Percentiles rank a stretch among this genome's conserved stretches.
Evolutionary conservation across 2,888 invertebrate genomes (phyloP).

Genomic region (Ophion slaviceki): DNA sequence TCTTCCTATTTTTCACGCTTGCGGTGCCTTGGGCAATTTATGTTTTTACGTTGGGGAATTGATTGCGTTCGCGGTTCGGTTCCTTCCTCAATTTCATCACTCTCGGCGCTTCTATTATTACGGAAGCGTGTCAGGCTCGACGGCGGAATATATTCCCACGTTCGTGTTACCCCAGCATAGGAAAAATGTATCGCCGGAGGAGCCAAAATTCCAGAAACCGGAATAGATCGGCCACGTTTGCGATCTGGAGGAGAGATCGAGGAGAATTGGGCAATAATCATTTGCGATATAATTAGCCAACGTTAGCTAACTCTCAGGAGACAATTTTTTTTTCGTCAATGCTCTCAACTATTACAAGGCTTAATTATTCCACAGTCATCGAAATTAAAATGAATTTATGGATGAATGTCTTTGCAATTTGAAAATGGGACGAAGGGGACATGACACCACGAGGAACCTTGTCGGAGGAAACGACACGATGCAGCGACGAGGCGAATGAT

Average conservation of each 20-base stretch:
- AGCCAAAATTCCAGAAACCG: background rate
- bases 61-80: slow-evolving; percentile 40
- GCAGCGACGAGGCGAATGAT: slow-evolving; percentile 39
- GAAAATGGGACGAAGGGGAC: too few relatives aligned
- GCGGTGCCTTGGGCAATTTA: too few relatives aligned
- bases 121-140: slow-evolving; percentile 40
- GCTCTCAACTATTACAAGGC: background rate
- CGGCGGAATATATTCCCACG: slow-evolving; percentile 48
- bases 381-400: background rate
- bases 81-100: slow-evolving; percentile 59
- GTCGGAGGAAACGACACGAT: background rate
- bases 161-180: background rate
- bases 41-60: too few relatives aligned
- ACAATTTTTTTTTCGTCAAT: background rate
- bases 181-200: background rate
- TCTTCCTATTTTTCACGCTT: too few relatives aligned
- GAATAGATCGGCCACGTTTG: background rate
- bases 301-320: background rate
- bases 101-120: slow-evolving; percentile 54
- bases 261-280: background rate
- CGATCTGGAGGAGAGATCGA: background rate
- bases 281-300: background rate
- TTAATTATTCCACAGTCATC: background rate
- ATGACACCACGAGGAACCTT: too few relatives aligned
- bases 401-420: background rate